A percentile compares a stretch with the other conserved stretches of the same genome.
Conservation (phyloP, 2,797 vertebrate species). For the Brotula barbata region DNA sequence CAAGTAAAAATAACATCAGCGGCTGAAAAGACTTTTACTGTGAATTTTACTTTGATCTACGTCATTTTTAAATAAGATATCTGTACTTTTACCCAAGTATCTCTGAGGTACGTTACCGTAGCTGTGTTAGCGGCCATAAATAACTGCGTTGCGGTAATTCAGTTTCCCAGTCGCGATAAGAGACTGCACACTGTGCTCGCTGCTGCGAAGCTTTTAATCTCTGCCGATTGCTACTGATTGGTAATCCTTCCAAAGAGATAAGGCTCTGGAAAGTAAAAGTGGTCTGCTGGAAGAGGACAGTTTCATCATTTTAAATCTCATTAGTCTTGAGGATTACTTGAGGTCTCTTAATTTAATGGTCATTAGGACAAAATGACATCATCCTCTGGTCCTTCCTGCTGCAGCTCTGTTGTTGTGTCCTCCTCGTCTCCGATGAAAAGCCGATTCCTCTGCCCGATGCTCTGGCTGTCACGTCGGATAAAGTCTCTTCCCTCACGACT, state of each 20-base stretch:
- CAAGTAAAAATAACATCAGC: too few species aligned
- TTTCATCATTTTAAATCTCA: constrained; percentile 67
- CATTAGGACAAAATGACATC: constrained; percentile 67
- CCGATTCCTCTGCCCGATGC: constrained; percentile 13
- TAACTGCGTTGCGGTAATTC: constrained; percentile 48
- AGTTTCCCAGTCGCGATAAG: constrained; percentile 42
- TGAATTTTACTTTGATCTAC: too few species aligned
- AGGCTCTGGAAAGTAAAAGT: constrained; percentile 53
- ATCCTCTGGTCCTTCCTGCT: constrained; percentile 41
- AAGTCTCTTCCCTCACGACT: constrained; percentile 27
- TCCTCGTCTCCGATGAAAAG: constrained; percentile 13
- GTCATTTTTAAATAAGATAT: too few species aligned
- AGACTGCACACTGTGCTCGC: constrained; percentile 29
- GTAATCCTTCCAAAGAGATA: constrained; percentile 56
- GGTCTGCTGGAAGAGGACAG: constrained; percentile 41
- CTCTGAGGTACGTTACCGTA: too few species aligned
- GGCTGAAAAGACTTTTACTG: too few species aligned
- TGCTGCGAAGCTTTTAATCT: constrained; percentile 55
- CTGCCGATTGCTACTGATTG: constrained; percentile 65
- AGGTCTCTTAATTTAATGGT: constrained; percentile 67
- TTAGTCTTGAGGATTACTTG: constrained; percentile 62
- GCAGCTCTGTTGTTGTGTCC: constrained; percentile 43
- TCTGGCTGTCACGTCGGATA: constrained; percentile 29
- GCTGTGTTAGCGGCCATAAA: constrained; percentile 28
- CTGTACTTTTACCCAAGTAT: too few species aligned